Conservation (phyloP, 23 tunicate species). For the Clavelina lepadiformis region DNA sequence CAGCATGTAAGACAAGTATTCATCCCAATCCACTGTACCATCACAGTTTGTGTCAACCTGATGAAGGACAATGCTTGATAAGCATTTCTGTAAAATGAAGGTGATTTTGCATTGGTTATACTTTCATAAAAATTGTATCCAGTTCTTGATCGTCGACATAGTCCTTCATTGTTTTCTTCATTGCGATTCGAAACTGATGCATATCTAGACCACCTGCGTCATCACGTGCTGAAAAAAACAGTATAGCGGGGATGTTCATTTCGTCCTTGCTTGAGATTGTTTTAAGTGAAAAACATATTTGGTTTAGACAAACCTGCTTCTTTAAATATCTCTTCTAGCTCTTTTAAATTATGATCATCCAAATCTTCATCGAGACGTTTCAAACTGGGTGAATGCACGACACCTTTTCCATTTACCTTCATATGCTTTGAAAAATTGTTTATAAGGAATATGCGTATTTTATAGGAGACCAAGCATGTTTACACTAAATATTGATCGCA, state of each 20-base stretch:
- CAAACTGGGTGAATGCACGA: too few species aligned
- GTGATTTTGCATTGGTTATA: background rate
- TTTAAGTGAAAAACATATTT: background rate
- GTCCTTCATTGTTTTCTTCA: constrained; percentile 86
- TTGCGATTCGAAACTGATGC: constrained; percentile 69
- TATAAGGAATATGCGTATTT: too few species aligned
- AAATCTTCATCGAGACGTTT: constrained; percentile 60
- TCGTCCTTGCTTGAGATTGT: background rate
- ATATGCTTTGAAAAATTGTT: background rate
- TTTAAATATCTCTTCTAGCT: constrained; percentile 63
- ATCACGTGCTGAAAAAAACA: constrained; percentile 35
- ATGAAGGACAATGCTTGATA: background rate
- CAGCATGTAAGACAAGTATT: constrained; percentile 76
- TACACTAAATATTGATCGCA: too few species aligned
- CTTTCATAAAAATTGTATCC: constrained; percentile 83
- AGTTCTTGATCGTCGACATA: constrained; percentile 65
- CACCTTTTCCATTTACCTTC: background rate
- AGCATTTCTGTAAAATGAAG: too few species aligned
- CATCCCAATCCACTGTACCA: constrained; percentile 88
- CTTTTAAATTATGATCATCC: constrained; percentile 56
- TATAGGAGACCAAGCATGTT: too few species aligned
- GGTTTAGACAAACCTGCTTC: constrained; percentile 11
- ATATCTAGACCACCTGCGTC: constrained; percentile 69
- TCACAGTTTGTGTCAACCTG: constrained; percentile 83
- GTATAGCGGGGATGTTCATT: too few species aligned